These are phyloP conservation scores for Charaxes varanes DNA, from an alignment of 1,140 invertebrate species.

Conservation along the genomic window DNA sequence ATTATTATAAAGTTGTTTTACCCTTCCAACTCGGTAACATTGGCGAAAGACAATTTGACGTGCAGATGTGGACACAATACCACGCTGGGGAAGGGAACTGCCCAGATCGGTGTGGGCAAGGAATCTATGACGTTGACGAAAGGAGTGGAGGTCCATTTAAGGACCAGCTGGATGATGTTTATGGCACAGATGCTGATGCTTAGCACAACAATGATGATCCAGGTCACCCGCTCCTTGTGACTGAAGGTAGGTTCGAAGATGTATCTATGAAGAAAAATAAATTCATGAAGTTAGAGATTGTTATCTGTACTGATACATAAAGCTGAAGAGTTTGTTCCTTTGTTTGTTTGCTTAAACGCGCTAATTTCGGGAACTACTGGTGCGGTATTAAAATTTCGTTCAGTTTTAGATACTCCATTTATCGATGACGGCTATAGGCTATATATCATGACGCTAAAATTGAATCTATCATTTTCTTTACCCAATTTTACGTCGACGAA, in stretches of 20 bases:
- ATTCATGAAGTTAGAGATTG: no score
- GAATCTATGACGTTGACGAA: slow-evolving; percentile 67
- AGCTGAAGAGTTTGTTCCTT: no score
- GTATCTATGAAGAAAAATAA: no score
- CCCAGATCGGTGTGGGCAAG: slow-evolving; percentile 59
- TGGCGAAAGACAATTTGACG: slow-evolving; percentile 45
- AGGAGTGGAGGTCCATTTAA: slow-evolving; percentile 53
- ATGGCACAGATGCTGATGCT: slow-evolving; percentile 53
- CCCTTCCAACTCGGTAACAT: slow-evolving; percentile 40
- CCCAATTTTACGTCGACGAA: no score
- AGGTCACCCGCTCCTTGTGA: slow-evolving; percentile 44
- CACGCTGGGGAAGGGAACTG: slow-evolving; percentile 65
- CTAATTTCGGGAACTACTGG: no score
- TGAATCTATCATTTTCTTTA: no score
- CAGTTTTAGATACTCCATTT: no score
- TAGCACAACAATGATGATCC: slow-evolving; percentile 50
- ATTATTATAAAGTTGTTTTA: slow-evolving; percentile 21
- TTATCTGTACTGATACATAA: no score
- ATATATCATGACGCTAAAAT: no score
- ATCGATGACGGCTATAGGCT: no score
- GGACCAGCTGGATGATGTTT: slow-evolving; percentile 50
- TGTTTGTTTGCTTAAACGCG: no score
- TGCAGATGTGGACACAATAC: slow-evolving; percentile 62
- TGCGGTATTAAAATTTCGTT: no score
- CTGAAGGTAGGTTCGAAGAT: slow-evolving; percentile 59